phyloP scores from a whole-genome alignment of 2,888 invertebrate genomes.

The Hipparchia sbordonii region DNA sequence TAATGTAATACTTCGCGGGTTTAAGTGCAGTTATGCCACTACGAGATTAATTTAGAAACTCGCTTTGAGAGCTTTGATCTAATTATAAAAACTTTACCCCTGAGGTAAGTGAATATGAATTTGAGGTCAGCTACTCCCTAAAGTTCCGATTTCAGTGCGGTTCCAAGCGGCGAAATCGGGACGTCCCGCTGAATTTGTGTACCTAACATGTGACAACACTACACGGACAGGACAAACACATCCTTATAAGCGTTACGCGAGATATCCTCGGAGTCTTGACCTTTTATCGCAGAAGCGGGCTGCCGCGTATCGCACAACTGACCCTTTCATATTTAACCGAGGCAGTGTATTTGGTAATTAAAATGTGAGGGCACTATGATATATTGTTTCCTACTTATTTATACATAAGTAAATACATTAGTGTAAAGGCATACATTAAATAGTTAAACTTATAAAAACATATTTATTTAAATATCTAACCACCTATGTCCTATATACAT shows the following conservation, averaged over 20 bases:
- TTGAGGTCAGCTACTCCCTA: no score
- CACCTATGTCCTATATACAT: no score
- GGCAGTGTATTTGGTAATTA: constrained; percentile 25
- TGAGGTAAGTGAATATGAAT: no score
- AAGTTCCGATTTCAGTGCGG: background rate
- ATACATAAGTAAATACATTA: background rate
- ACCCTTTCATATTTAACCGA: constrained; percentile 32
- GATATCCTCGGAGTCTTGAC: constrained; percentile 70
- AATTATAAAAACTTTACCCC: no score
- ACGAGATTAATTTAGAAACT: no score
- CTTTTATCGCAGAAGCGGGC: constrained; percentile 59
- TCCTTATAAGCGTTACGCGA: constrained; percentile 57
- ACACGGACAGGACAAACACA: constrained; percentile 56
- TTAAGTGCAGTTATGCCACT: no score
- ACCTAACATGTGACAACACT: background rate
- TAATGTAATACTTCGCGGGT: no score
- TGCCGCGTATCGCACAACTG: constrained; percentile 51
- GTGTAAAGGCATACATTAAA: background rate
- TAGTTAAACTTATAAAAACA: background rate
- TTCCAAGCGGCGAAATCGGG: background rate
- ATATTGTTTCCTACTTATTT: background rate
- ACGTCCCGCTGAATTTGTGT: constrained; percentile 7
- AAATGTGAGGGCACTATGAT: constrained; percentile 17
- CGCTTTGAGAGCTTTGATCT: no score
- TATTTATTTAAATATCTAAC: background rate